Conservation (phyloP, 2,113 vertebrate species). For the Hydrochoerus hydrochaeris region DNA sequence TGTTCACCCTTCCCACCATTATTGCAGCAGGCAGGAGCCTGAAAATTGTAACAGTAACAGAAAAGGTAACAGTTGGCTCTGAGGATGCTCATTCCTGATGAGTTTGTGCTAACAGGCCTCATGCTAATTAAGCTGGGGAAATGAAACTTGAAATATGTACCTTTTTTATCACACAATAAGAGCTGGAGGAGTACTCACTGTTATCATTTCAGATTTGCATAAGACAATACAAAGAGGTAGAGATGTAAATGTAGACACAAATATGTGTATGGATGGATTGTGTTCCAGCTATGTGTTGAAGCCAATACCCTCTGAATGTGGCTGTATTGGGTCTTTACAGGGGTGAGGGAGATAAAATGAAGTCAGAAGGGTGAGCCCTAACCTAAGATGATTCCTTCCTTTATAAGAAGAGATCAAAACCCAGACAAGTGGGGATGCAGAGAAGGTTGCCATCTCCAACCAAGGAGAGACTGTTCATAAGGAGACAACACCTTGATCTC, state of each 20-base stretch:
- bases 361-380: neutral
- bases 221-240: neutral
- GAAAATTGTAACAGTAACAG: too few relatives aligned
- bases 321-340: neutral
- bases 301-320: neutral
- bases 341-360: neutral
- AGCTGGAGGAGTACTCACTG: neutral
- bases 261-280: neutral
- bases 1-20: neutral
- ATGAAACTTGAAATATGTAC: conserved; percentile 6
- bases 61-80: conserved; percentile 45
- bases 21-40: conserved; percentile 40
- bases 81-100: conserved; percentile 53
- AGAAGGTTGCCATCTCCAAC: neutral
- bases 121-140: conserved; percentile 67
- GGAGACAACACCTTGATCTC: neutral
- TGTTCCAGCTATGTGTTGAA: neutral
- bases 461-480: neutral
- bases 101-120: conserved; percentile 60
- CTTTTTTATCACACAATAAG: neutral
- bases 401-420: neutral
- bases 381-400: neutral
- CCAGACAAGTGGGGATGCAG: neutral
- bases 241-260: neutral
- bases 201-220: conserved; percentile 5